Conservation (phyloP, 2,888 invertebrate genomes). For the Lissonota sp. region DNA sequence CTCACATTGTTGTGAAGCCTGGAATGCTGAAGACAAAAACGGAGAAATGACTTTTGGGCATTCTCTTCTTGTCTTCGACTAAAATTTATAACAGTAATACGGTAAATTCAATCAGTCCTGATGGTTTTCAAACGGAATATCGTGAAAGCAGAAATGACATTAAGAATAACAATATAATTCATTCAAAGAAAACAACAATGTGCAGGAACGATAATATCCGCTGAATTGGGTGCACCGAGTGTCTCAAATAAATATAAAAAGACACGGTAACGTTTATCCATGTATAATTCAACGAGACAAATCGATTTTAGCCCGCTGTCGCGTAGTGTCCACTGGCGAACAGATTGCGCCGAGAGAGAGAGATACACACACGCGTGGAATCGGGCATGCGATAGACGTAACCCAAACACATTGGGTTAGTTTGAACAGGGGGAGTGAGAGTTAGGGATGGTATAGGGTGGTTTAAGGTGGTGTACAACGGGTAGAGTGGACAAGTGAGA, state of each 20-base stretch:
- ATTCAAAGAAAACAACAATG: not conserved
- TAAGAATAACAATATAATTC: not conserved
- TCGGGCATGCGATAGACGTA: conserved; percentile 26
- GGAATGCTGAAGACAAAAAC: not conserved
- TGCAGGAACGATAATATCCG: not conserved
- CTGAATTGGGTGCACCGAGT: not conserved
- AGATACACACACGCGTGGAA: conserved; percentile 8
- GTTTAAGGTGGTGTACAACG: conserved; percentile 22
- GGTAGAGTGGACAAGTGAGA: conserved; percentile 58
- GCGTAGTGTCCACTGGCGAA: conserved; percentile 22
- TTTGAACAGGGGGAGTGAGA: conserved; percentile 8
- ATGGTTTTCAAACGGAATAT: no score
- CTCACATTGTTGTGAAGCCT: no score
- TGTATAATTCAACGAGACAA: conserved; percentile 41
- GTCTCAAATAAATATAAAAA: not conserved
- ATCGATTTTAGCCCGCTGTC: conserved; percentile 49
- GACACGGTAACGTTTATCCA: conserved; percentile 8
- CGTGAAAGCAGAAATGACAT: not conserved
- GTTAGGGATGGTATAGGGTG: conserved; percentile 5
- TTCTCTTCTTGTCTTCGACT: no score
- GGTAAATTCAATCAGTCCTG: no score
- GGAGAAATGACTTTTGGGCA: not conserved
- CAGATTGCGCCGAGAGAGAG: conserved; percentile 52
- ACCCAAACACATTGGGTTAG: conserved; percentile 43
- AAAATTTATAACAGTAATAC: no score